Conservation (phyloP, 2,113 vertebrate species). For the Ctenomys sociabilis region DNA sequence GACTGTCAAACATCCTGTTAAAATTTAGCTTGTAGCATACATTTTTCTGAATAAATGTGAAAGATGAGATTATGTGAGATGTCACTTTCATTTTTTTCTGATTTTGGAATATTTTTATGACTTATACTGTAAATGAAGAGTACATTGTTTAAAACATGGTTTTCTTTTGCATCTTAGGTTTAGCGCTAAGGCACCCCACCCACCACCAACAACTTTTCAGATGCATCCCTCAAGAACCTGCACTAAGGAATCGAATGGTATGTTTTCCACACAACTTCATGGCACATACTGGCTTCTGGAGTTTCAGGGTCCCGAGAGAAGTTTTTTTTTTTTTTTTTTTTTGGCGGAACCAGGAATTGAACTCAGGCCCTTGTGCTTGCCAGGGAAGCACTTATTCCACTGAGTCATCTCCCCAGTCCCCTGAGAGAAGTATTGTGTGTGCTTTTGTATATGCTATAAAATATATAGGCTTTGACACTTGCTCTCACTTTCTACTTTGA, state of each 20-base stretch:
- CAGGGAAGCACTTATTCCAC: too few species aligned
- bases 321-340: too few species aligned
- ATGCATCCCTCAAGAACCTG: constrained; percentile 81
- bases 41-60: constrained; percentile 45
- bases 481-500: neutral
- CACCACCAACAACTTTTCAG: constrained; percentile 83
- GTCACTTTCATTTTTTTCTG: constrained; percentile 54
- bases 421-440: neutral
- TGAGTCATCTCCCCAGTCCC: too few species aligned
- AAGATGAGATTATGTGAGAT: constrained; percentile 1
- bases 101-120: constrained; percentile 49
- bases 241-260: constrained; percentile 84
- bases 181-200: constrained; percentile 83
- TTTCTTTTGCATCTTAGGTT: constrained; percentile 79
- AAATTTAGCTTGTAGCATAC: constrained; percentile 37
- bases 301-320: neutral
- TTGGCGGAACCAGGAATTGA: too few species aligned
- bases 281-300: neutral
- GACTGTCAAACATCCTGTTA: constrained; percentile 35
- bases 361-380: too few species aligned
- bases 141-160: constrained; percentile 33
- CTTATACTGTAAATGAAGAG: constrained; percentile 50
- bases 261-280: constrained; percentile 53
- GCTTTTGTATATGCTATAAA: neutral
- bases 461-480: neutral